phyloP scores from a whole-genome alignment of 2,888 invertebrate species.

The Allygus modestus region DNA sequence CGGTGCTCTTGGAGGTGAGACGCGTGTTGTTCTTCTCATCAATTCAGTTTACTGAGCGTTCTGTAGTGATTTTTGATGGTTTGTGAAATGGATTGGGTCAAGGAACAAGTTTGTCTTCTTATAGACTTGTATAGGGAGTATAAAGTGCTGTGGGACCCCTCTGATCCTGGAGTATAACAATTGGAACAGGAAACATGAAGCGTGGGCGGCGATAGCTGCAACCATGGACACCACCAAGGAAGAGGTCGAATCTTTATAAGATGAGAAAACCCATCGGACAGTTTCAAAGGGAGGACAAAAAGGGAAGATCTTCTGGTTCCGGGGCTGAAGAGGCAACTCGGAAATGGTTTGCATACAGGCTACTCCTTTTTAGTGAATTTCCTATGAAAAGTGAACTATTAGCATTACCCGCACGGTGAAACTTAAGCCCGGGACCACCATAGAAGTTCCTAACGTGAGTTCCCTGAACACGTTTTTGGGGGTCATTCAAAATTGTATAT shows the following conservation, averaged over 20 bases:
- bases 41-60: no score
- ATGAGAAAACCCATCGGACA: slow-evolving; percentile 59
- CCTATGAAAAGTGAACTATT: no score
- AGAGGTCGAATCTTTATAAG: slow-evolving; percentile 61
- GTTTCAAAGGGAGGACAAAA: slow-evolving; percentile 35
- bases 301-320: background rate
- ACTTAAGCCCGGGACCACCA: no score
- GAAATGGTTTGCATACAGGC: slow-evolving; percentile 5
- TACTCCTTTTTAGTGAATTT: background rate
- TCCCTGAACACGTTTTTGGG: no score
- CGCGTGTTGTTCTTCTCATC: no score
- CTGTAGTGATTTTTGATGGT: background rate
- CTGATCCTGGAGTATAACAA: slow-evolving; percentile 58
- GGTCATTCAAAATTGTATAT: no score
- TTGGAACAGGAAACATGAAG: slow-evolving; percentile 63
- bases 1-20: no score
- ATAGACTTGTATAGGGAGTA: slow-evolving; percentile 62
- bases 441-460: no score
- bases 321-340: background rate
- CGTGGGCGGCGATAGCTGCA: slow-evolving; percentile 57
- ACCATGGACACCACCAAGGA: slow-evolving; percentile 49
- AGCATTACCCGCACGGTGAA: no score
- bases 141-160: slow-evolving; percentile 62
- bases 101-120: slow-evolving; percentile 56
- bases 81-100: slow-evolving; percentile 58